These are phyloP conservation scores for Empis livida DNA, from an alignment of 2,888 invertebrate species.

Conservation along the genomic window DNA sequence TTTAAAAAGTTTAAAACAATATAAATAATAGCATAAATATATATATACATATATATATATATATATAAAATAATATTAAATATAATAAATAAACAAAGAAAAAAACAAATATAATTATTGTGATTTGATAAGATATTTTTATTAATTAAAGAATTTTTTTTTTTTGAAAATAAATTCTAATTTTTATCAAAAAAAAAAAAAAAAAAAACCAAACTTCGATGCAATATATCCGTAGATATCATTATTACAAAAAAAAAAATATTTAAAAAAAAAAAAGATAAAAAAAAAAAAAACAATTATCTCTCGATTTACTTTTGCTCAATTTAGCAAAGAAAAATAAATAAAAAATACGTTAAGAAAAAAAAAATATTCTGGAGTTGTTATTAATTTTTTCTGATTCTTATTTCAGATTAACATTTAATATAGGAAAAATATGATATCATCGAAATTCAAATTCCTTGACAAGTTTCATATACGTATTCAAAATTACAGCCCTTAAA, in stretches of 20 bases:
- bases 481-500: too few relatives aligned
- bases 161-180: too few relatives aligned
- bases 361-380: constrained; percentile 6
- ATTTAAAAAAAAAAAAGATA: constrained; percentile 5
- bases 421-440: too few relatives aligned
- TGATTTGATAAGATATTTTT: too few relatives aligned
- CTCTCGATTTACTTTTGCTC: constrained; percentile 28
- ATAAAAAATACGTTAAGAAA: constrained; percentile 32
- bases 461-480: too few relatives aligned
- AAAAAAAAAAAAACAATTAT: constrained; percentile 12
- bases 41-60: too few relatives aligned
- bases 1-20: too few relatives aligned
- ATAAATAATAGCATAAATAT: too few relatives aligned
- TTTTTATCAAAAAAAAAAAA: background rate
- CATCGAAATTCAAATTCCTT: too few relatives aligned
- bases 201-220: constrained; percentile 8
- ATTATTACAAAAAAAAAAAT: constrained; percentile 9
- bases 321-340: constrained; percentile 32
- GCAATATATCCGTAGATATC: constrained; percentile 15
- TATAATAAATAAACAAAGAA: background rate
- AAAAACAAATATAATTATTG: constrained; percentile 4
- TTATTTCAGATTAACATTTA: background rate
- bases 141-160: too few relatives aligned
- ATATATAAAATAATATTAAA: background rate
- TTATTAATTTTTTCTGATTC: constrained; percentile 10